Conservation (phyloP, 2,797 vertebrate species). For the Austrolebias charrua region DNA sequence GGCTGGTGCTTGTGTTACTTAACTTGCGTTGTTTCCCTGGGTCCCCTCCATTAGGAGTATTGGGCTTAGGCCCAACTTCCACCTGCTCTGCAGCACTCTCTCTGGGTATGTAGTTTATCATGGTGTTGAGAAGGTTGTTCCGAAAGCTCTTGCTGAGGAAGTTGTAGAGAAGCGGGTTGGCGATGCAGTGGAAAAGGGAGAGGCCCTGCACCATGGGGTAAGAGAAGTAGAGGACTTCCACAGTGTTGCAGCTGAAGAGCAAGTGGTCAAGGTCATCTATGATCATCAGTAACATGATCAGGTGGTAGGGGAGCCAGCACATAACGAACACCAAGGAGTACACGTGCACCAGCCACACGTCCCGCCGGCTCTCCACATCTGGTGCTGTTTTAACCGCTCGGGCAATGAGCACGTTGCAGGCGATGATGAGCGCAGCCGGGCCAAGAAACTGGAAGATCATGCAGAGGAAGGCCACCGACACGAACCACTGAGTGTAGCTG, state of each 20-base stretch:
- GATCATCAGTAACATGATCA: conserved; percentile 78
- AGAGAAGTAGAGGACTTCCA: conserved; percentile 85
- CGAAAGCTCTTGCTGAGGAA: conserved; percentile 92
- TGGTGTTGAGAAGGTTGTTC: conserved; percentile 79
- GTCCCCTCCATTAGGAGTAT: conserved; percentile 25
- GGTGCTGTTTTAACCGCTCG: conserved; percentile 65
- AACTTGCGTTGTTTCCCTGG: conserved; percentile 48
- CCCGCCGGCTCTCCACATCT: conserved; percentile 76
- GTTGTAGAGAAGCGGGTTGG: conserved; percentile 96
- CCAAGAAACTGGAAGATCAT: conserved; percentile 86
- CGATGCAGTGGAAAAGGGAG: conserved; percentile 87
- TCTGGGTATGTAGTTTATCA: conserved; percentile 81
- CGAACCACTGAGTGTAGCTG: conserved; percentile 77
- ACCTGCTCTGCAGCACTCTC: conserved; percentile 17
- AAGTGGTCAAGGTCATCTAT: conserved; percentile 71
- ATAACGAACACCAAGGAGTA: conserved; percentile 84
- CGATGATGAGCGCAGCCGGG: conserved; percentile 83
- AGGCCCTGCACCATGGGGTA: conserved; percentile 84
- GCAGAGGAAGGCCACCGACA: conserved; percentile 72
- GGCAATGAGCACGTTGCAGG: conserved; percentile 86
- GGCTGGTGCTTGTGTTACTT: conserved; percentile 84
- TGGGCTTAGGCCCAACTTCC: conserved; percentile 30
- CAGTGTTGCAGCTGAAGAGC: conserved; percentile 81
- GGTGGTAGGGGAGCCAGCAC: conserved; percentile 92
- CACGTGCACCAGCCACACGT: conserved; percentile 86